Evolutionary conservation across 2,797 vertebrate genomes (phyloP).

Genomic region (Peromyscus aztecus): DNA sequence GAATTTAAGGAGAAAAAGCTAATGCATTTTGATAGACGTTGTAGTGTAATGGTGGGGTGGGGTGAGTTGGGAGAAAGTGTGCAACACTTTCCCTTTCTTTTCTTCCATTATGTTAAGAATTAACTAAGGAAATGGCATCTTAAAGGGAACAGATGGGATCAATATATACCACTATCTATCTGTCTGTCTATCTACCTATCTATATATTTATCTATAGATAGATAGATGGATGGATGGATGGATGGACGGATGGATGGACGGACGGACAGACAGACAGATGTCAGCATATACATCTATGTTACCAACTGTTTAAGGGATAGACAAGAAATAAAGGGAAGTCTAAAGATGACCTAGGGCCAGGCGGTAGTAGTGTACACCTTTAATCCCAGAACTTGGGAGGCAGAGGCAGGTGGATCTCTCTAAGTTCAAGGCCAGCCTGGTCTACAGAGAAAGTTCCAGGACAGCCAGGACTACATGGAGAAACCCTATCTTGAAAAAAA

Average conservation of each 20-base stretch:
- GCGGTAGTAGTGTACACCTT: not conserved
- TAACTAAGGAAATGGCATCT: not conserved
- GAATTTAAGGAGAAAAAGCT: conserved; percentile 52
- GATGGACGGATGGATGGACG: not conserved
- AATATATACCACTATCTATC: not conserved
- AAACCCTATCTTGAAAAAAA: not conserved
- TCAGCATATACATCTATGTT: not conserved
- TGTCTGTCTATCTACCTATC: not conserved
- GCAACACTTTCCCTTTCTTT: not conserved
- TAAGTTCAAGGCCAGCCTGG: not conserved
- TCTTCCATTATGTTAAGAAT: not conserved
- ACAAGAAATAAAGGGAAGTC: not conserved
- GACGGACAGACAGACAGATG: not conserved
- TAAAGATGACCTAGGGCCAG: not conserved
- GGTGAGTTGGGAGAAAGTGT: not conserved
- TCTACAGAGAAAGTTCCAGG: not conserved
- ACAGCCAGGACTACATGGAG: not conserved
- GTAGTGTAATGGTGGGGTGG: not conserved
- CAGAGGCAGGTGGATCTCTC: not conserved
- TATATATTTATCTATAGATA: no score
- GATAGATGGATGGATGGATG: no score
- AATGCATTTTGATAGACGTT: not conserved
- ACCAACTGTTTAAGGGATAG: not conserved
- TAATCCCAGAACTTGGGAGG: not conserved
- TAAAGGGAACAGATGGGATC: not conserved